Base-by-base conservation (phyloP, 2,113 vertebrate genomes). In the Gila orcuttii region DNA sequence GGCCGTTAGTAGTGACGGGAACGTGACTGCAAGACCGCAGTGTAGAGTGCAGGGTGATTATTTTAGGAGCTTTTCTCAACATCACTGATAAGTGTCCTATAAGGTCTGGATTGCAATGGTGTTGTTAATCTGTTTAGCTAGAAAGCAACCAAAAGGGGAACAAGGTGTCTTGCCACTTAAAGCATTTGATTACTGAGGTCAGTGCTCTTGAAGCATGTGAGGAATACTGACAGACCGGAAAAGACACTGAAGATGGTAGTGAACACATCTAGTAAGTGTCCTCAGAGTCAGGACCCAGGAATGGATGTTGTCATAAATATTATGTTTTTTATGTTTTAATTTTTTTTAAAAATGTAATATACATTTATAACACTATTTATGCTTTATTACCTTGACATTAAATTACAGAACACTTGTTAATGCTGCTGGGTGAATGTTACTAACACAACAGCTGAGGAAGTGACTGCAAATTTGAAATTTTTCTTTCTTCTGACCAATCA, bases 111-210 rank as follows among this genome's bases (percentile, higher is more conserved):
- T 36, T 69, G 66, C 31, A 36, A 21, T 36, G 17, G 2, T 6
- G 19, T 69, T 36, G 31, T 36, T 36, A 33, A 69, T 69, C 17
- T 36, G 31, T 69, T 36, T 36, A 31, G 15, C 66, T 36, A 36
- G 66, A 21, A 21, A 69, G 66, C 17, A 36, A 69, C 15, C 15
- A 36, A 33, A 23, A 4, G 31, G 7, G 31, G 6, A 69, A 8
- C 31, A 36, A 21, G 66, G 15, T 9, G n/a, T 64, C n/a, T 28
- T 4, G 6, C 6, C 13, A 17, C 31, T 69, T 17, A 69, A 21
- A 69, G 66, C 66, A 69, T 17, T 69, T 36, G 66, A 69, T 69
- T 36, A 69, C 66, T 69, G 31, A 36, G 17, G 31, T 69, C 66
- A 69, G 17, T 69, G 66, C 66, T 69, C 31, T 69, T 36, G 31